phyloP scores from a whole-genome alignment of 1,140 invertebrate genomes.

The Ditylenchus dipsaci region DNA sequence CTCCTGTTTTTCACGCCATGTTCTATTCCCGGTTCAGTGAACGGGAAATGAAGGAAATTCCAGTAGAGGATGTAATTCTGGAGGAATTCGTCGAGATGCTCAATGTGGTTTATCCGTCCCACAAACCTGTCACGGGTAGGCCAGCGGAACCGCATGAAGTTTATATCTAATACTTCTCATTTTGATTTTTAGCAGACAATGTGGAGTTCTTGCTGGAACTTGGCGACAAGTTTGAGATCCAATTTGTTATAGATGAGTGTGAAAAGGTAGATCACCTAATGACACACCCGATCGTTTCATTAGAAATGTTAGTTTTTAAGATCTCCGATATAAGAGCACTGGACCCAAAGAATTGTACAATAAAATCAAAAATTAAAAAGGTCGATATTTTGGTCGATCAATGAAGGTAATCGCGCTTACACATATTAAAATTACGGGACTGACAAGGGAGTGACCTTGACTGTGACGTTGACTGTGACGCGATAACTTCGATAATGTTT shows the following conservation, averaged over 20 bases:
- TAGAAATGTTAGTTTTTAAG: too few species aligned
- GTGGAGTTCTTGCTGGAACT: constrained; percentile 50
- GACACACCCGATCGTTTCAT: too few species aligned
- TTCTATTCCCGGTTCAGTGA: constrained; percentile 45
- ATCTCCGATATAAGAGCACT: too few species aligned
- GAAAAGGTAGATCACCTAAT: constrained; percentile 31
- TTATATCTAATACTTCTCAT: constrained; percentile 10
- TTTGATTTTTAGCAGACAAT: constrained; percentile 44
- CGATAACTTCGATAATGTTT: too few species aligned
- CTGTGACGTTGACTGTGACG: too few species aligned
- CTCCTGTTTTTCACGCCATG: constrained; percentile 50
- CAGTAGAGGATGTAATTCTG: constrained; percentile 43
- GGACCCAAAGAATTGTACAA: too few species aligned
- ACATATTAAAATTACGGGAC: too few species aligned
- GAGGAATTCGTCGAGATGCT: constrained; percentile 50
- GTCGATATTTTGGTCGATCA: too few species aligned
- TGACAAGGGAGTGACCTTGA: too few species aligned
- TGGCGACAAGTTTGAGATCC: constrained; percentile 51
- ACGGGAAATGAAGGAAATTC: constrained; percentile 43
- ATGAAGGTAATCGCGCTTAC: too few species aligned
- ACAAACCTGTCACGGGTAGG: constrained; percentile 44
- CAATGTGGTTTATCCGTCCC: constrained; percentile 49
- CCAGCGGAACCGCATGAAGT: background rate
- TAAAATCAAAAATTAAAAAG: too few species aligned
- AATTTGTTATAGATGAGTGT: constrained; percentile 50